A percentile compares a stretch with the other conserved stretches of the same genome.
These are phyloP conservation scores for Ceratosolen solmsi DNA, from an alignment of 1,140 invertebrate genomes.

Conservation along the genomic window DNA sequence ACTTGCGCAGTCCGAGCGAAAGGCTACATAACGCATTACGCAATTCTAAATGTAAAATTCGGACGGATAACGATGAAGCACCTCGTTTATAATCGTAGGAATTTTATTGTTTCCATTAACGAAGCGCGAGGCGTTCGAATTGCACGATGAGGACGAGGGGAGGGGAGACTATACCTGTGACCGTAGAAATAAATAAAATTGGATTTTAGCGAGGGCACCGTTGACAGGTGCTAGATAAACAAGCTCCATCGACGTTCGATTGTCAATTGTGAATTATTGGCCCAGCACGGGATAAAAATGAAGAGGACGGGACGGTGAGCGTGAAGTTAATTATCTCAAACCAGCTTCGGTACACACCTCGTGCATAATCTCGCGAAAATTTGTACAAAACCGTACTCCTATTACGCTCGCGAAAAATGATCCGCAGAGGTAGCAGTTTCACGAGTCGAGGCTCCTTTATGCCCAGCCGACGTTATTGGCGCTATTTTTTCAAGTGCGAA, in stretches of 20 bases:
- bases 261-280: background rate
- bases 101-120: no score
- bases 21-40: no score
- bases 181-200: background rate
- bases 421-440: background rate
- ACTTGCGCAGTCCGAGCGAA: no score
- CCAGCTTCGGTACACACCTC: background rate
- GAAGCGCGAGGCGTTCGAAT: no score
- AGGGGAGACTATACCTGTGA: no score
- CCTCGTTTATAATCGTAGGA: no score
- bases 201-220: background rate
- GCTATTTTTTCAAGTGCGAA: constrained; percentile 37
- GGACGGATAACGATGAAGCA: no score
- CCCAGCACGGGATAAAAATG: background rate
- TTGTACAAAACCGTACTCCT: constrained; percentile 20
- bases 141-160: no score
- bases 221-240: background rate
- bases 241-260: no score
- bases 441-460: background rate
- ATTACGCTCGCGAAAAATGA: background rate
- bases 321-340: background rate
- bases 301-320: no score
- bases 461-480: constrained; percentile 23
- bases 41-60: no score
- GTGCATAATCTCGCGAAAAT: background rate